Evolutionary conservation across 1,140 invertebrate species (phyloP), one percentile per base, ranked within the genome.

Genomic region (Meloidogyne chitwoodi): DNA sequence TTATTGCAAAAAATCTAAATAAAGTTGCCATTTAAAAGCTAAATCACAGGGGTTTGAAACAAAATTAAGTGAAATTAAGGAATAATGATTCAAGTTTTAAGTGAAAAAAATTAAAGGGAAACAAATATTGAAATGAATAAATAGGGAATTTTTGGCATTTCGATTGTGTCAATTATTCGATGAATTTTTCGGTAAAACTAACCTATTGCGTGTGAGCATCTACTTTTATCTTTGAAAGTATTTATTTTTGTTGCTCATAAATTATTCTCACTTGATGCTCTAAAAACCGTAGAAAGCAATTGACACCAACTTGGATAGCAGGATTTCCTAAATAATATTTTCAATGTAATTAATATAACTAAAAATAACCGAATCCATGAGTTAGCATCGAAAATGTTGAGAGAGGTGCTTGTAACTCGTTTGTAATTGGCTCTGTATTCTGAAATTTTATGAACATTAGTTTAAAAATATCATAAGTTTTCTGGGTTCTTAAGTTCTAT

Each of bases 331-430:
- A 26, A n/a, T 4, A 38, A 6, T 56, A 48, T 22, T 48, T 19
- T 48, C 6, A 38, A 48, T 19, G 4, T 6, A 56, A 56, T n/a
- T 56, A 56, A 56, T n/a, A 22, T 19, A n/a, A 56, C 4, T 68
- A 3, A 12, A 56, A 74, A 12, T 71, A 14, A 73, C 81, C 81
- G 41, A 83, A 83, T 19, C 81, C 83, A 63, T 83, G 81, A 3
- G 81, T 83, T 12, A 83, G 68, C 83, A 85, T 83, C 16, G 83
- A 84, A 68, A 79, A 83, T 22, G 69, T 83, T n/a, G 79, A 81
- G 0, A 83, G 70, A 22, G 83, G 83, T 22, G 76, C 76, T 64
- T 83, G 81, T 27, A 83, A 66, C 6, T 34, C 44, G 14, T 75
- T 67, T 12, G 85, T 56, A 26, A 84, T 62, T 31, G 82, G 78